Percentiles rank a stretch among this genome's conserved stretches.
These are phyloP conservation scores for Watsonalla binaria DNA, from an alignment of 2,888 invertebrate genomes.

Conservation along the genomic window DNA sequence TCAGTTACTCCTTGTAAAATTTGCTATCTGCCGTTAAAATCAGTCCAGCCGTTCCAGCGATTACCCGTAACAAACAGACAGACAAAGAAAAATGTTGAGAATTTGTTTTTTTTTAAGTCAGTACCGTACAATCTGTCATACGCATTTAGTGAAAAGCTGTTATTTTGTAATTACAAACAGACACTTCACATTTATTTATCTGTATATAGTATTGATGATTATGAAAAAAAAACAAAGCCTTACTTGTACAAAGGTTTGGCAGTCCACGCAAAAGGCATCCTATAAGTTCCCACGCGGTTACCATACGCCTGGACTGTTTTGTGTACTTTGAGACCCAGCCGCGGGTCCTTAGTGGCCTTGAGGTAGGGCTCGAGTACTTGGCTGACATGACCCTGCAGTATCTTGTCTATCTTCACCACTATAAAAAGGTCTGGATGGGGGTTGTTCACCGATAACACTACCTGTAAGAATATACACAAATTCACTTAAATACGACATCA, in stretches of 20 bases:
- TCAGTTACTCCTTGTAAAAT: too few relatives aligned
- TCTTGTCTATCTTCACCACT: slow-evolving; percentile 95
- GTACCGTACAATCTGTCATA: too few relatives aligned
- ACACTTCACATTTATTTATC: too few relatives aligned
- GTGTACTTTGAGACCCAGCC: slow-evolving; percentile 88
- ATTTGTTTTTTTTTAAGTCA: too few relatives aligned
- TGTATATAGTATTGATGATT: not conserved
- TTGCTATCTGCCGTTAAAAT: too few relatives aligned
- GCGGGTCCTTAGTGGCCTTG: slow-evolving; percentile 87
- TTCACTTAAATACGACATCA: not conserved
- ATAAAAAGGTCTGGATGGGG: slow-evolving; percentile 94
- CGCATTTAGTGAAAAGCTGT: too few relatives aligned
- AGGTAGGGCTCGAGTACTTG: slow-evolving; percentile 93
- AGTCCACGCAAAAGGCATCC: slow-evolving; percentile 99
- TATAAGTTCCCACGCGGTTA: slow-evolving; percentile 90
- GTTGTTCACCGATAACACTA: slow-evolving; percentile 91
- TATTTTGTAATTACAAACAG: too few relatives aligned
- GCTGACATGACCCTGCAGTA: slow-evolving; percentile 92
- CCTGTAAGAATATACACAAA: slow-evolving; percentile 70
- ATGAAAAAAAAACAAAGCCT: slow-evolving; percentile 3
- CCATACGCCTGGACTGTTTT: slow-evolving; percentile 88
- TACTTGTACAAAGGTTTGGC: slow-evolving; percentile 90
- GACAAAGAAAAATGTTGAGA: too few relatives aligned
- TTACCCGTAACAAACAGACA: too few relatives aligned
- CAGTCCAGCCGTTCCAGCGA: too few relatives aligned